phyloP scores from a whole-genome alignment of 2,888 invertebrate genomes.

The Stictocephala bisonia region DNA sequence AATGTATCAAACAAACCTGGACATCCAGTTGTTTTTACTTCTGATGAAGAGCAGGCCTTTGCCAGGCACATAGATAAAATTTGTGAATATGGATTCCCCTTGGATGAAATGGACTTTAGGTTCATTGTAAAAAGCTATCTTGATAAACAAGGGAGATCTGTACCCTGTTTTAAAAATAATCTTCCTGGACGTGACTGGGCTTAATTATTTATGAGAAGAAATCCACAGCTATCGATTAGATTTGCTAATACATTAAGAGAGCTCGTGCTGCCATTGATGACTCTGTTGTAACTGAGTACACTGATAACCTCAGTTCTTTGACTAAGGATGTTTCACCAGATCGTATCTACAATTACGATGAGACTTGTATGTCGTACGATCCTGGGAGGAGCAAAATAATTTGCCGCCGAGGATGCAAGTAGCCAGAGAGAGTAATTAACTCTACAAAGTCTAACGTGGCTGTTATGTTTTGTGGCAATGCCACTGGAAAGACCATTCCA shows the following conservation, averaged over 20 bases:
- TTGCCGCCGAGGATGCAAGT: constrained; percentile 59
- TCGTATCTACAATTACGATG: constrained; percentile 62
- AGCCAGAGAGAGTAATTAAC: constrained; percentile 61
- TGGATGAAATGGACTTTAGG: constrained; percentile 52
- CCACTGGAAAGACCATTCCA: constrained; percentile 62
- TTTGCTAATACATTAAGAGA: constrained; percentile 42
- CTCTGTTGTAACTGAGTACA: constrained; percentile 24
- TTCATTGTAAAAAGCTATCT: constrained; percentile 47
- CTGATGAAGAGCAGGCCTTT: constrained; percentile 37
- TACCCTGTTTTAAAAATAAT: constrained; percentile 54
- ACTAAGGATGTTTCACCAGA: constrained; percentile 51
- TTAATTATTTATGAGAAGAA: constrained; percentile 29
- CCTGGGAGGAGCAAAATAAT: constrained; percentile 60
- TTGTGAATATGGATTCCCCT: constrained; percentile 54
- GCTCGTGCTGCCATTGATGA: constrained; percentile 40
- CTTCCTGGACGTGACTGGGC: constrained; percentile 57
- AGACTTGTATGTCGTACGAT: constrained; percentile 61
- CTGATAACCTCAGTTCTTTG: constrained; percentile 6
- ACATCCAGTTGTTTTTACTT: constrained; percentile 39
- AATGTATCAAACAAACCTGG: constrained; percentile 5
- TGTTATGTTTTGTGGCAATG: constrained; percentile 63
- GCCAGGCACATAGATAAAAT: constrained; percentile 33
- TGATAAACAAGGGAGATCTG: constrained; percentile 24
- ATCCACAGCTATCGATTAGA: constrained; percentile 27
- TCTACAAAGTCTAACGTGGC: constrained; percentile 57